A percentile compares a stretch with the other conserved stretches of the same genome.
These are phyloP conservation scores for Porites rus DNA, from an alignment of 92 coral and sea anemone species.

Conservation along the genomic window DNA sequence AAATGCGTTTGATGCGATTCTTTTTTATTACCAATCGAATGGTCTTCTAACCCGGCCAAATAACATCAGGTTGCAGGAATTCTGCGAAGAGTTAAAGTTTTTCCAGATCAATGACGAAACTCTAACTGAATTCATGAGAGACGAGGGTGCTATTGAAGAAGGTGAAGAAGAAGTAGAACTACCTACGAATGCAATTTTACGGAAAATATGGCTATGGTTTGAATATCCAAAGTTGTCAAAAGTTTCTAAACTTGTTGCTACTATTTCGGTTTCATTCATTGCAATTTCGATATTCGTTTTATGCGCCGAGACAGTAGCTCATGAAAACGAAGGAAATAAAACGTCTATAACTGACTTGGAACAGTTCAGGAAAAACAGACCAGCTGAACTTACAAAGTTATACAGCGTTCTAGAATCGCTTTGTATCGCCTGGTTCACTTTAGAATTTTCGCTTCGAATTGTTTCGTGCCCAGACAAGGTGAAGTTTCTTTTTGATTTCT, in stretches of 20 bases:
- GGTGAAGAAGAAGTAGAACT: slow-evolving; percentile 46
- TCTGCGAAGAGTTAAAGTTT: slow-evolving; percentile 83
- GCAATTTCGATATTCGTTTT: slow-evolving; percentile 75
- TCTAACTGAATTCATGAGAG: slow-evolving; percentile 63
- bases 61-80: slow-evolving; percentile 81
- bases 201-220: slow-evolving; percentile 79
- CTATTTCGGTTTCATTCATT: slow-evolving; percentile 81
- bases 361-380: not conserved
- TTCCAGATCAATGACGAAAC: slow-evolving; percentile 85
- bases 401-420: slow-evolving; percentile 66
- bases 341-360: not conserved
- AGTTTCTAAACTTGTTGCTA: slow-evolving; percentile 68
- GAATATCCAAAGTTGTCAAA: slow-evolving; percentile 86
- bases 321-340: not conserved
- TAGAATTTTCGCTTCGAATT: slow-evolving; percentile 75
- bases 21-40: slow-evolving; percentile 92
- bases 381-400: not conserved
- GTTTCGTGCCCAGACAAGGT: slow-evolving; percentile 77
- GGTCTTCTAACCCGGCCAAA: slow-evolving; percentile 91
- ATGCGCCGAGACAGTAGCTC: slow-evolving; percentile 80
- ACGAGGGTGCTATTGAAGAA: slow-evolving; percentile 72
- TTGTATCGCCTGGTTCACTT: slow-evolving; percentile 86
- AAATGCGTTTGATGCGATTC: slow-evolving; percentile 92
- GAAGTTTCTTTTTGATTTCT: slow-evolving; percentile 62
- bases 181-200: slow-evolving; percentile 57